These are phyloP conservation scores for Diadegma fenestrale DNA, from an alignment of 2,888 invertebrate species.

Conservation along the genomic window DNA sequence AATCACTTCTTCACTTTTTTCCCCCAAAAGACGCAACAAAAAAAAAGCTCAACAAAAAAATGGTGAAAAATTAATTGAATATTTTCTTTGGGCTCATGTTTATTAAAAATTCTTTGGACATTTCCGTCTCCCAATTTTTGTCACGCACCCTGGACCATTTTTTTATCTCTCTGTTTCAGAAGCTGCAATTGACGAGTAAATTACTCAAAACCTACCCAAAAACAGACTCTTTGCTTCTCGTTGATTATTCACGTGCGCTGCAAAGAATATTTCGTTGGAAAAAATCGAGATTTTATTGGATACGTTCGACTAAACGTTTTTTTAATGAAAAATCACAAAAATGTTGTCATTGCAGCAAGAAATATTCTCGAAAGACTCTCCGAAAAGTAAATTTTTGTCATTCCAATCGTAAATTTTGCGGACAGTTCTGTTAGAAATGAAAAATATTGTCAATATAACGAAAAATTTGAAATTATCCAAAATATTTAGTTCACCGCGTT, in stretches of 20 bases:
- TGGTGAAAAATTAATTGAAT: background rate
- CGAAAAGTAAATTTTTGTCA: too few species aligned
- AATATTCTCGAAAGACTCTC: too few species aligned
- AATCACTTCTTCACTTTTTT: conserved; percentile 47
- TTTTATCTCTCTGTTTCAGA: conserved; percentile 67
- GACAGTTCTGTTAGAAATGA: too few species aligned
- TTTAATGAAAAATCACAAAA: too few species aligned
- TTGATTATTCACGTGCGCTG: conserved; percentile 77
- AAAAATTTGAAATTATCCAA: too few species aligned
- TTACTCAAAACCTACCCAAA: conserved; percentile 52
- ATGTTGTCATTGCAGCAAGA: too few species aligned
- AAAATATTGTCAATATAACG: too few species aligned
- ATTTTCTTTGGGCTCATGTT: background rate
- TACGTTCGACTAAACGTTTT: too few species aligned
- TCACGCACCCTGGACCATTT: conserved; percentile 6
- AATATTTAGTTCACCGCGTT: too few species aligned
- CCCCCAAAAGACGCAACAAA: background rate
- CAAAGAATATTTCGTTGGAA: too few species aligned
- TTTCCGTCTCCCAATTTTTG: conserved; percentile 57
- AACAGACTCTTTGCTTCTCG: conserved; percentile 68
- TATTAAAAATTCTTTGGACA: conserved; percentile 68
- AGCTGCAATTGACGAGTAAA: conserved; percentile 53
- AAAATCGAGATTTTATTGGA: too few species aligned
- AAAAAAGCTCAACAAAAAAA: conserved; percentile 6
- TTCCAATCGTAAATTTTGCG: too few species aligned